phyloP scores from a whole-genome alignment of 2,797 vertebrate genomes.

The Pristis pectinata region DNA sequence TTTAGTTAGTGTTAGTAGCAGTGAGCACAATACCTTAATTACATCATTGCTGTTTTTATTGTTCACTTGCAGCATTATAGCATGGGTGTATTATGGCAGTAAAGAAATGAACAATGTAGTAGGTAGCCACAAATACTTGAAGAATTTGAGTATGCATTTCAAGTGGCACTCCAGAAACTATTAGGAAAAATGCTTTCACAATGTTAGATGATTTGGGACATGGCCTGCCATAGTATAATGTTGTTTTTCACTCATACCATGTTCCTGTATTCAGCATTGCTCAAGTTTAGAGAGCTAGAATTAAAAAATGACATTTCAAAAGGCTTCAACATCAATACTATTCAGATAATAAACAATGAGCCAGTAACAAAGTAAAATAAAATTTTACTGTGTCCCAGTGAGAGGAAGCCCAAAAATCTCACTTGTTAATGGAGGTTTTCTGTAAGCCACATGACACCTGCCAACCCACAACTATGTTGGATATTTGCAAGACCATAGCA shows the following conservation, averaged over 20 bases:
- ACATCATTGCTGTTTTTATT: background rate
- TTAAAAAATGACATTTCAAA: background rate
- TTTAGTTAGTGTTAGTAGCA: background rate
- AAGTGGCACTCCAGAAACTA: background rate
- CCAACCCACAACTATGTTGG: background rate
- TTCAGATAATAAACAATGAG: background rate
- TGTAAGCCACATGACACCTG: background rate
- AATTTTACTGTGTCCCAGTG: background rate
- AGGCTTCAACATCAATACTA: background rate
- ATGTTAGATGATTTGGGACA: background rate
- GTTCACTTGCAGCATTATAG: constrained; percentile 8
- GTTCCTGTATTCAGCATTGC: background rate
- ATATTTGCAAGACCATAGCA: background rate
- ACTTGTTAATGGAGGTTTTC: background rate
- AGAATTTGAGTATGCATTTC: constrained; percentile 11
- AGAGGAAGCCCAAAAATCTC: background rate
- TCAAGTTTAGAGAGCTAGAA: background rate
- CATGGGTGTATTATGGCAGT: background rate
- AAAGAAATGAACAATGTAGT: background rate
- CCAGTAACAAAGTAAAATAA: background rate
- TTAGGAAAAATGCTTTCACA: background rate
- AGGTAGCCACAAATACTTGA: background rate
- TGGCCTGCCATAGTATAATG: background rate
- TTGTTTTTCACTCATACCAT: background rate
- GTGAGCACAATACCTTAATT: constrained; percentile 26